Evolutionary conservation across 2,113 vertebrate genomes (phyloP).

Genomic region (Tautogolabrus adspersus): DNA sequence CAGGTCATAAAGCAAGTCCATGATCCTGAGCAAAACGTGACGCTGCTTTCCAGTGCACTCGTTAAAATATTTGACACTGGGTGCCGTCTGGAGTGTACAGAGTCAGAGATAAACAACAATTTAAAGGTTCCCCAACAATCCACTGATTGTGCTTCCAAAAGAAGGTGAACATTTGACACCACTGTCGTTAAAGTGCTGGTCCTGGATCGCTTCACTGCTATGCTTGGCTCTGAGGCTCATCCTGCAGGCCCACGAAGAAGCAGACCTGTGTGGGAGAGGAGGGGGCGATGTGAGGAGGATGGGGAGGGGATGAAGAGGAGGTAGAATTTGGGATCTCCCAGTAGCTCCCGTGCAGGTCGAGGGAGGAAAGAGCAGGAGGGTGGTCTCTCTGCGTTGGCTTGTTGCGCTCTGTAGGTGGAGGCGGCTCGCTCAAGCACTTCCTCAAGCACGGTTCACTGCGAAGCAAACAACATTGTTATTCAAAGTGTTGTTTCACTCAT

Average conservation of each 20-base stretch:
- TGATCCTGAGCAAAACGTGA: background rate
- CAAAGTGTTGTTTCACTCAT: background rate
- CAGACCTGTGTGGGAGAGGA: constrained; percentile 59
- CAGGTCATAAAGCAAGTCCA: constrained; percentile 9
- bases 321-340: constrained; percentile 77
- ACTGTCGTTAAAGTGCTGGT: background rate
- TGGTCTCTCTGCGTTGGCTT: constrained; percentile 41
- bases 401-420: constrained; percentile 51
- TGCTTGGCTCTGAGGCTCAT: constrained; percentile 8
- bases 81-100: constrained; percentile 32
- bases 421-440: constrained; percentile 80
- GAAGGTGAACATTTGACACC: background rate
- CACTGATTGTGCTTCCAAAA: background rate
- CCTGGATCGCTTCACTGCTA: background rate
- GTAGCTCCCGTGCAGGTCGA: constrained; percentile 81
- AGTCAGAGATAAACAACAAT: background rate
- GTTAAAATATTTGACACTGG: background rate
- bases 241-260: constrained; percentile 70
- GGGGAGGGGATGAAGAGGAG: background rate
- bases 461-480: background rate
- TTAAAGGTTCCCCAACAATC: background rate
- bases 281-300: background rate
- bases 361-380: constrained; percentile 74
- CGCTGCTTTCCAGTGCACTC: constrained; percentile 1
- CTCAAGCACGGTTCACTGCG: constrained; percentile 70